Evolutionary conservation across 2,888 invertebrate species (phyloP).

Genomic region (Netelia virgata): DNA sequence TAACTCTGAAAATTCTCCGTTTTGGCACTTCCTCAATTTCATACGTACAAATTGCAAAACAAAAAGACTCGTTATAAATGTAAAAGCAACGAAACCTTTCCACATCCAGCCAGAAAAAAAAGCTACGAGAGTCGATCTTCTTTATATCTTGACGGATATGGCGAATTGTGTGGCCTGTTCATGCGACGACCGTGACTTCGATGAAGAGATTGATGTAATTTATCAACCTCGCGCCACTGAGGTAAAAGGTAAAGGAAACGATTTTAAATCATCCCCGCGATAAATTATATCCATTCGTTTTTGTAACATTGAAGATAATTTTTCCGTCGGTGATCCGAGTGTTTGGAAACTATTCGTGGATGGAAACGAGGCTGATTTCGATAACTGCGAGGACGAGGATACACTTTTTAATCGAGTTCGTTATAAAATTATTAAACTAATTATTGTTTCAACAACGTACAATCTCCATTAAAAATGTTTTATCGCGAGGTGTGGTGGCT

Average conservation of each 20-base stretch:
- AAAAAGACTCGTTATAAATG: no score
- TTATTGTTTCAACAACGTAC: not conserved
- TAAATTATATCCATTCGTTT: not conserved
- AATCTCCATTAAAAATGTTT: constrained; percentile 5
- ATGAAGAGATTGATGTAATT: constrained; percentile 41
- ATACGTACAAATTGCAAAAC: no score
- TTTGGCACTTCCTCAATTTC: no score
- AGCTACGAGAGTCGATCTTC: no score
- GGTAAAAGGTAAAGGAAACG: constrained; percentile 71
- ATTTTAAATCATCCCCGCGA: not conserved
- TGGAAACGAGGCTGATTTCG: constrained; percentile 70
- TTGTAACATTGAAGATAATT: constrained; percentile 1
- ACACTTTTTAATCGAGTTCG: constrained; percentile 69
- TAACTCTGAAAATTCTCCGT: no score
- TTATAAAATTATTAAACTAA: not conserved
- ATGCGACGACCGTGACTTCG: no score
- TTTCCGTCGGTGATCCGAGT: not conserved
- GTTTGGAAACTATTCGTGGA: constrained; percentile 68
- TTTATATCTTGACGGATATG: no score
- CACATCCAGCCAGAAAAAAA: no score
- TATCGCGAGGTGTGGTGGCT: constrained; percentile 67
- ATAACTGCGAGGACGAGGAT: constrained; percentile 68
- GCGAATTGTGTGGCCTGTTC: no score
- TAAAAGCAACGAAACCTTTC: no score
- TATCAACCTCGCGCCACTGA: constrained; percentile 73